Evolutionary conservation across 2,797 vertebrate genomes (phyloP).

Genomic region (Myotis planiceps): DNA sequence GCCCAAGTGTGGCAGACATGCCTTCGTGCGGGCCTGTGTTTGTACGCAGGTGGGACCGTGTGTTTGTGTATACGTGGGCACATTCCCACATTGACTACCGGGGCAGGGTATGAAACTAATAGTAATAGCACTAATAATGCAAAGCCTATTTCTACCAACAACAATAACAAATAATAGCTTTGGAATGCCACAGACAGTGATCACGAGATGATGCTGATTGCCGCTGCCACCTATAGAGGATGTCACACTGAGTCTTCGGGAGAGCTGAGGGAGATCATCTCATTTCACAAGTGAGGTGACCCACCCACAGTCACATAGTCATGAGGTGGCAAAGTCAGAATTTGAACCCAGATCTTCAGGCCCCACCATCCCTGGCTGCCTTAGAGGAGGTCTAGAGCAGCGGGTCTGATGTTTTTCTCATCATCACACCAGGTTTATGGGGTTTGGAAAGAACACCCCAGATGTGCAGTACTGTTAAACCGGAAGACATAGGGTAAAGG

Average conservation of each 20-base stretch:
- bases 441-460: background rate
- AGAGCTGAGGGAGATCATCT: background rate
- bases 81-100: background rate
- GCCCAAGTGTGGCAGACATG: background rate
- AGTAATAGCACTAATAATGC: background rate
- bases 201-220: background rate
- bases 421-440: background rate
- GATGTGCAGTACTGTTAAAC: background rate
- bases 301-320: background rate
- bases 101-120: background rate
- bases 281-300: background rate
- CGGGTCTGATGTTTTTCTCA: background rate
- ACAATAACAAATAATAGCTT: background rate
- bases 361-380: background rate
- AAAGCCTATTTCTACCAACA: background rate
- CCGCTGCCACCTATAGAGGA: fast-evolving
- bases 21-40: background rate
- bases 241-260: background rate
- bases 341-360: background rate
- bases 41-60: fast-evolving
- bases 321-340: background rate
- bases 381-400: no score
- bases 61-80: background rate
- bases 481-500: background rate
- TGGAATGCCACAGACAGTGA: background rate